Evolutionary conservation across 92 coral and sea anemone species (phyloP).

Genomic region (Porites rus): DNA sequence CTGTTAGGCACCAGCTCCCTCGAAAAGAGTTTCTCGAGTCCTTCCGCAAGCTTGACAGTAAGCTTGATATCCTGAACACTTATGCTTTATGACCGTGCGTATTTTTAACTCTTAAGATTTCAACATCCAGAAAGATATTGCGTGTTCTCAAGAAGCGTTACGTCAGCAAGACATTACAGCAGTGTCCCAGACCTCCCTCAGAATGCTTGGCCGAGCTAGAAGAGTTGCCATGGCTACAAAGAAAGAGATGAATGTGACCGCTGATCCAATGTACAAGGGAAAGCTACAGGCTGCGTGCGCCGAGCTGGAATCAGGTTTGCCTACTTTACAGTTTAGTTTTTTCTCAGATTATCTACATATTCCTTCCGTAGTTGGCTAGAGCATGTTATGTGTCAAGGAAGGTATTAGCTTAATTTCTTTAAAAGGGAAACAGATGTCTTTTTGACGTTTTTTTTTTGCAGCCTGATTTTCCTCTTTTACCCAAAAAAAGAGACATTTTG

Average conservation of each 20-base stretch:
- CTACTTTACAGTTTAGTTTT: neutral
- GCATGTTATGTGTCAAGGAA: too few relatives aligned
- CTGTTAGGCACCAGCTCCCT: too few relatives aligned
- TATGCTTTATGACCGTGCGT: neutral
- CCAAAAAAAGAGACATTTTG: too few relatives aligned
- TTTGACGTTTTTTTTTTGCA: too few relatives aligned
- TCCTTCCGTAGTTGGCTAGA: neutral
- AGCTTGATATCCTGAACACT: neutral
- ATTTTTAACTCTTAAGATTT: constrained; percentile 16
- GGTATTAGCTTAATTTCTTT: too few relatives aligned
- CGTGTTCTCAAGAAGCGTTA: constrained; percentile 80
- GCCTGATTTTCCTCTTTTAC: too few relatives aligned
- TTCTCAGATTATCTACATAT: neutral
- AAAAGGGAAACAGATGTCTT: too few relatives aligned
- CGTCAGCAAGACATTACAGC: constrained; percentile 67
- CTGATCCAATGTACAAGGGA: constrained; percentile 93
- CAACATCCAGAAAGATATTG: constrained; percentile 72
- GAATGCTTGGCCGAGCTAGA: constrained; percentile 81
- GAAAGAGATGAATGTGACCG: constrained; percentile 80
- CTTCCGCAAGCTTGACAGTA: neutral
- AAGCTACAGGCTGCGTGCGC: constrained; percentile 65
- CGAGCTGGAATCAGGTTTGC: constrained; percentile 75
- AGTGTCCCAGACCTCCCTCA: constrained; percentile 74
- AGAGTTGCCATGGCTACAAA: constrained; percentile 79
- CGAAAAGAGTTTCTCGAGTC: neutral